phyloP scores from a whole-genome alignment of 2,888 invertebrate genomes.

The Euproctis similis region DNA sequence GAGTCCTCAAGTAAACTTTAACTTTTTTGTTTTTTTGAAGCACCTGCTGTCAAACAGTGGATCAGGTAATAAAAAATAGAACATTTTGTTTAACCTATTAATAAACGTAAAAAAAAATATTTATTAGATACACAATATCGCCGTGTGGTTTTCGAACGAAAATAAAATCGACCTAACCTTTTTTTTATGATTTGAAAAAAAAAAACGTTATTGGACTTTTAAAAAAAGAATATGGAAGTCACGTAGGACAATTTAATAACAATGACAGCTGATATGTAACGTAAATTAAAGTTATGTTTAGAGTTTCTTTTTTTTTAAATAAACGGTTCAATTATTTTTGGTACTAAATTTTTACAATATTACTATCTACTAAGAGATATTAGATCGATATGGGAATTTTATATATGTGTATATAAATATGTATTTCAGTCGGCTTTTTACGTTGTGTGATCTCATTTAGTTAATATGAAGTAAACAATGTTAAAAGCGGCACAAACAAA shows the following conservation, averaged over 20 bases:
- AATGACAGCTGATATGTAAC: too few species aligned
- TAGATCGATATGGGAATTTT: too few species aligned
- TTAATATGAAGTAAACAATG: constrained; percentile 14
- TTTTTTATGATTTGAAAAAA: constrained; percentile 1
- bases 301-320: too few species aligned
- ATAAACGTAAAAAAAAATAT: constrained; percentile 7
- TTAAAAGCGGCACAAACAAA: constrained; percentile 16
- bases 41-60: constrained; percentile 17
- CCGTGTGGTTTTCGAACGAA: constrained; percentile 4
- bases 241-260: too few species aligned
- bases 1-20: constrained; percentile 10
- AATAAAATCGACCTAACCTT: constrained; percentile 4
- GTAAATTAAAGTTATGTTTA: too few species aligned
- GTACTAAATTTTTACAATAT: too few species aligned
- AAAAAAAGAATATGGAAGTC: too few species aligned
- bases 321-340: too few species aligned
- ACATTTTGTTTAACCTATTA: constrained; percentile 9
- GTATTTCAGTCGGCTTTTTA: constrained; percentile 1
- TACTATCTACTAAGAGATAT: too few species aligned
- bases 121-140: constrained; percentile 3
- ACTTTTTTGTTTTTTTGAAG: constrained; percentile 14
- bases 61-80: constrained; percentile 11
- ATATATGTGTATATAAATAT: too few species aligned
- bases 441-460: constrained; percentile 3
- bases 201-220: constrained; percentile 6